These are phyloP conservation scores for Odontomachus brunneus DNA, from an alignment of 1,140 invertebrate genomes.

Conservation along the genomic window DNA sequence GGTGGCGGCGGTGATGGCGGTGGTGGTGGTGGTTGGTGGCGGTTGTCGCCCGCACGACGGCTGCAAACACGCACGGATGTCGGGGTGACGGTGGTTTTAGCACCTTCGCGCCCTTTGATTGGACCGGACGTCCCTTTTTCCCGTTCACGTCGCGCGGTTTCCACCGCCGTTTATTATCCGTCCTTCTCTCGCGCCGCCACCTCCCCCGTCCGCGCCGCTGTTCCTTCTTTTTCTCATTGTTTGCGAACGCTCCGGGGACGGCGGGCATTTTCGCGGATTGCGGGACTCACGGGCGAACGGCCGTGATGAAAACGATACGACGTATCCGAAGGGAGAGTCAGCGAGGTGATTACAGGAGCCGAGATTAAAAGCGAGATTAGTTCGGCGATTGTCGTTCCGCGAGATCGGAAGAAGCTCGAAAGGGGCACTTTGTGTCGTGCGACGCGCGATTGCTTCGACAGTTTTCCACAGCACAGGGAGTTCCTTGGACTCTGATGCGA, in stretches of 20 bases:
- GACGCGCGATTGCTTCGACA: too few species aligned
- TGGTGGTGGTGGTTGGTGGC: background rate
- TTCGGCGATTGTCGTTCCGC: background rate
- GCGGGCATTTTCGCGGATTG: conserved; percentile 13
- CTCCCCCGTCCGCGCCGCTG: background rate
- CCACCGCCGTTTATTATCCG: conserved; percentile 32
- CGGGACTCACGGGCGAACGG: background rate
- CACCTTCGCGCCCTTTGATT: conserved; percentile 30
- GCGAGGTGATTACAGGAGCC: background rate
- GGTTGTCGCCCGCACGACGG: conserved; percentile 18
- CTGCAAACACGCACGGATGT: background rate
- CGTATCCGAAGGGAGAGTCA: background rate
- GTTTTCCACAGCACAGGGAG: background rate
- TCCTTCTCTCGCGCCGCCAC: background rate
- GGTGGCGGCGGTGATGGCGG: too few species aligned
- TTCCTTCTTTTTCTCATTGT: background rate
- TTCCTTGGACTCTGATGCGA: background rate
- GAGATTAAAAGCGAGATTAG: conserved; percentile 8
- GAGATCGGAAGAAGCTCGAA: background rate
- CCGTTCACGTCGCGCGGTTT: background rate
- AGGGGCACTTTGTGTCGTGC: too few species aligned
- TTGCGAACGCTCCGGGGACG: background rate
- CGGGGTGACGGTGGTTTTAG: conserved; percentile 16
- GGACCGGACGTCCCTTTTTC: conserved; percentile 7
- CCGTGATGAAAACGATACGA: background rate